phyloP scores from a whole-genome alignment of 2,113 vertebrate species.

The Corythoichthys intestinalis region DNA sequence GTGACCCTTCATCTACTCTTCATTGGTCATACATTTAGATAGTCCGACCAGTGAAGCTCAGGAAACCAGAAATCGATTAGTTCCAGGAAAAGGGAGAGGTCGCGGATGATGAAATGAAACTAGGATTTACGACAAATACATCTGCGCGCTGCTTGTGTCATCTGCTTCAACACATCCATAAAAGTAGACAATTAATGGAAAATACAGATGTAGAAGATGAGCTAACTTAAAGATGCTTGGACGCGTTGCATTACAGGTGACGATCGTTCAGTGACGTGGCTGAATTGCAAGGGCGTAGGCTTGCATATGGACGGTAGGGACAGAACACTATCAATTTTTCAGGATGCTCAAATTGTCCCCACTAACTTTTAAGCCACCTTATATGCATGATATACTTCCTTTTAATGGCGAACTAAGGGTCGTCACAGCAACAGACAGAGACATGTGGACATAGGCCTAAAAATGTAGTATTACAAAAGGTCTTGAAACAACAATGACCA shows the following conservation, averaged over 20 bases:
- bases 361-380: too few species aligned
- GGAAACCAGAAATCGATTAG: constrained; percentile 47
- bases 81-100: constrained; percentile 64
- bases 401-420: too few species aligned
- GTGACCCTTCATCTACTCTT: constrained; percentile 17
- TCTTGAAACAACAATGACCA: too few species aligned
- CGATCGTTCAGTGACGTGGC: too few species aligned
- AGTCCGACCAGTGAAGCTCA: constrained; percentile 35
- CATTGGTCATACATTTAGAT: constrained; percentile 3
- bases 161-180: background rate
- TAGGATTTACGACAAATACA: constrained; percentile 12
- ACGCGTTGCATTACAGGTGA: too few species aligned
- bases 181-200: constrained; percentile 11
- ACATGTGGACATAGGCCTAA: too few species aligned
- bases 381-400: too few species aligned
- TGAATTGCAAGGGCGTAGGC: constrained; percentile 41
- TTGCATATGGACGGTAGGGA: constrained; percentile 15
- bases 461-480: too few species aligned
- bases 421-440: too few species aligned
- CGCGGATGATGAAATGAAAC: constrained; percentile 19
- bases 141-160: background rate
- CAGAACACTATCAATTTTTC: too few species aligned
- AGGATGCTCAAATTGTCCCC: too few species aligned
- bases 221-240: constrained; percentile 26
- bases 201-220: constrained; percentile 8